These are phyloP conservation scores for Carettochelys insculpta DNA, from an alignment of 2,113 vertebrate species.

Conservation along the genomic window DNA sequence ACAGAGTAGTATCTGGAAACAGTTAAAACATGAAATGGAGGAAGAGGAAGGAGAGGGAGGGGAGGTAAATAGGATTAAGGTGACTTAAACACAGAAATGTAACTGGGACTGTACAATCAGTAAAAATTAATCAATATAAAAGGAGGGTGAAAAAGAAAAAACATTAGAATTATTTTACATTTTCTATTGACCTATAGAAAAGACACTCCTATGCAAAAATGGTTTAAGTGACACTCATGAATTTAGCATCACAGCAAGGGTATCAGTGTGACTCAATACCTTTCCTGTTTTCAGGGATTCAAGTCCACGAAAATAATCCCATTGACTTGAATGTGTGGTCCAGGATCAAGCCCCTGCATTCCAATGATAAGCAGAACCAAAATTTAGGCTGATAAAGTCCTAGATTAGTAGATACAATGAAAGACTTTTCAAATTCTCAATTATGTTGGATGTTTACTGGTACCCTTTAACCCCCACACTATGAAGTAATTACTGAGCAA, in stretches of 20 bases:
- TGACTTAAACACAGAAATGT: constrained; percentile 61
- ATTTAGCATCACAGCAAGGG: not conserved
- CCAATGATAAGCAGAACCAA: not conserved
- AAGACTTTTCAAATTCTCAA: too few relatives aligned
- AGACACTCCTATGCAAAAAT: constrained; percentile 23
- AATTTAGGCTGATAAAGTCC: not conserved
- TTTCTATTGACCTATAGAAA: constrained; percentile 59
- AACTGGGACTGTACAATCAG: constrained; percentile 61
- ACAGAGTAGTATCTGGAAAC: constrained; percentile 39
- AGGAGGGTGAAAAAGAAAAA: constrained; percentile 2
- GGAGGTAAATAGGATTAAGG: constrained; percentile 9
- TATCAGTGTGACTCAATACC: not conserved
- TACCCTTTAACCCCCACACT: not conserved
- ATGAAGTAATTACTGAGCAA: not conserved
- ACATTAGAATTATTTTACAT: constrained; percentile 63
- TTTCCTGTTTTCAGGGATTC: not conserved
- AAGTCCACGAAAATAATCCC: not conserved
- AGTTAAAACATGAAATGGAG: constrained; percentile 54
- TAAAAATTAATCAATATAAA: constrained; percentile 57
- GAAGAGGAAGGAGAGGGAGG: not conserved
- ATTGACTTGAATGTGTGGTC: not conserved
- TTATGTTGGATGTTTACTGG: not conserved
- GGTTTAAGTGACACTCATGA: not conserved
- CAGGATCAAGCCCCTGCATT: not conserved
- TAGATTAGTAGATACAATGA: too few relatives aligned